Percentiles rank a stretch among this genome's conserved stretches.
phyloP scores from a whole-genome alignment of 1,140 invertebrate species.

The Pogonomyrmex californicus region DNA sequence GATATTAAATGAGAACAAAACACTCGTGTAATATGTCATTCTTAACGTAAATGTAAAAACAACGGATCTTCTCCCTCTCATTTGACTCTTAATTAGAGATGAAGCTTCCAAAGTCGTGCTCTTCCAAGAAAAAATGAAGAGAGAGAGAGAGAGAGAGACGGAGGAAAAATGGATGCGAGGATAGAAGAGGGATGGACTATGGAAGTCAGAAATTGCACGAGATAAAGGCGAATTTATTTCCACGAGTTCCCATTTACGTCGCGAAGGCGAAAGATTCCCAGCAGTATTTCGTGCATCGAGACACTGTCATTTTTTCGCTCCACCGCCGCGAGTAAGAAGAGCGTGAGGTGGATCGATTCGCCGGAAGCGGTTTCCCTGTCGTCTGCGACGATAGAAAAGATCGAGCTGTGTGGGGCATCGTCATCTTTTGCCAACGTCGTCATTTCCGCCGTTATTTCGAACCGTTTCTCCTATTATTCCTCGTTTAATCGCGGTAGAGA shows the following conservation, averaged over 20 bases:
- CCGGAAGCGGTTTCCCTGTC: background rate
- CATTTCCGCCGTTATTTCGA: slow-evolving; percentile 36
- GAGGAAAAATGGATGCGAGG: background rate
- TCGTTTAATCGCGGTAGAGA: slow-evolving; percentile 40
- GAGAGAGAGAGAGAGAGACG: background rate
- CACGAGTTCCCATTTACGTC: slow-evolving; percentile 45
- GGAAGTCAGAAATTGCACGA: slow-evolving; percentile 14
- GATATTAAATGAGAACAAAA: background rate
- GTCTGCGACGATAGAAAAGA: slow-evolving; percentile 6
- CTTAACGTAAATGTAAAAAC: slow-evolving; percentile 2
- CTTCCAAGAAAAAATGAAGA: background rate
- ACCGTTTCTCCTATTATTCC: slow-evolving; percentile 39
- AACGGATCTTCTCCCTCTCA: background rate
- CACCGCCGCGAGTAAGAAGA: background rate
- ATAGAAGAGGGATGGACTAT: background rate
- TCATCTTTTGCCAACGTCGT: slow-evolving; percentile 33
- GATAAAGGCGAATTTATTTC: slow-evolving; percentile 61
- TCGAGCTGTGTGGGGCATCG: background rate
- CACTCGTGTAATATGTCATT: background rate
- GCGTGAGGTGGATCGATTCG: slow-evolving; percentile 44
- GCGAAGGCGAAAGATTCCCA: background rate
- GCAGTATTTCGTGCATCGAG: slow-evolving; percentile 67
- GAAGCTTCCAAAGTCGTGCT: background rate
- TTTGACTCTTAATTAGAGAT: slow-evolving; percentile 20
- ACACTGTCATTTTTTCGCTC: slow-evolving; percentile 47